These are phyloP conservation scores for Bettongia penicillata DNA, from an alignment of 2,113 vertebrate species.

Conservation along the genomic window DNA sequence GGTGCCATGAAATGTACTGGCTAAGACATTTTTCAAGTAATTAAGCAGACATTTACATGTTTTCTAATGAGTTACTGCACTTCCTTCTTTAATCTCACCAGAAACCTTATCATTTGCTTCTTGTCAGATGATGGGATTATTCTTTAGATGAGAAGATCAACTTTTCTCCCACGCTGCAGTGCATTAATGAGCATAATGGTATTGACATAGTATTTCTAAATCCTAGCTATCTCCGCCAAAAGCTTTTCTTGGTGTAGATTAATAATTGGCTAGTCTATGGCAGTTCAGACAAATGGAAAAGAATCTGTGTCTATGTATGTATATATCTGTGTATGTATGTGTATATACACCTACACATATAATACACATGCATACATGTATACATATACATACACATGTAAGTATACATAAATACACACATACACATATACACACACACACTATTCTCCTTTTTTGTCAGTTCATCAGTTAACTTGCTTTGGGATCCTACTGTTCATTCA, in stretches of 20 bases:
- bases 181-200: slow-evolving; percentile 20
- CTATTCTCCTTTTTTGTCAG: not conserved
- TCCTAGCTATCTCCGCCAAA: slow-evolving; percentile 1
- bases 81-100: slow-evolving; percentile 81
- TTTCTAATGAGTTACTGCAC: slow-evolving; percentile 83
- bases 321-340: too few relatives aligned
- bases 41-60: slow-evolving; percentile 84
- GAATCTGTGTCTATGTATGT: not conserved
- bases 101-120: slow-evolving; percentile 78
- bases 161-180: not conserved
- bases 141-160: slow-evolving; percentile 62
- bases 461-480: not conserved
- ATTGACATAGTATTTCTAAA: slow-evolving; percentile 54
- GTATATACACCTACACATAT: too few relatives aligned
- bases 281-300: slow-evolving; percentile 59
- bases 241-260: slow-evolving; percentile 64
- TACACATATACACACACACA: not conserved
- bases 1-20: slow-evolving; percentile 86
- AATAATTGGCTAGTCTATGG: slow-evolving; percentile 51
- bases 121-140: slow-evolving; percentile 77
- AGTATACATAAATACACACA: too few relatives aligned
- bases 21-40: slow-evolving; percentile 88
- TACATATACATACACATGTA: too few relatives aligned
- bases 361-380: too few relatives aligned
- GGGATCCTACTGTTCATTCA: not conserved